Percentiles rank a stretch among this genome's conserved stretches.
Evolutionary conservation across 2,113 vertebrate genomes (phyloP).

Genomic region (Oplegnathus fasciatus): DNA sequence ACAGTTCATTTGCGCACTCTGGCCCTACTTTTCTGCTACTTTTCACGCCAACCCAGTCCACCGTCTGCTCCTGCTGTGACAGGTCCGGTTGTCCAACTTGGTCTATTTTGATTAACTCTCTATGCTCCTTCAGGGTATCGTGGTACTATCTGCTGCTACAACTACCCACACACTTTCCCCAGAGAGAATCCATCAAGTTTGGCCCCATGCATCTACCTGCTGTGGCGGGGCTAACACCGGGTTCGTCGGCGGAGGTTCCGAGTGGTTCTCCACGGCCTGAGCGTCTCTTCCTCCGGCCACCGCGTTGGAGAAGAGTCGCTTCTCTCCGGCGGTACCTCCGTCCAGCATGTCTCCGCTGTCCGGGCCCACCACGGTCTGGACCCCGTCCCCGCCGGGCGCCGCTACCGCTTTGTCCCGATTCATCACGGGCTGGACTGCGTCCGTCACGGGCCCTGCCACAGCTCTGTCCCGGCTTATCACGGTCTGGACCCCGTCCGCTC

Average conservation of each 20-base stretch:
- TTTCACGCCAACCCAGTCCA: neutral
- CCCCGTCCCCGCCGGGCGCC: conserved; percentile 68
- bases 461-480: conserved; percentile 87
- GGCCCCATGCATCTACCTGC: conserved; percentile 64
- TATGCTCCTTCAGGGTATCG: too few species aligned
- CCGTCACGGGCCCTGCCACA: conserved; percentile 62
- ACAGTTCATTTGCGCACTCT: neutral
- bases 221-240: conserved; percentile 67
- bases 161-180: accelerated
- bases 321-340: conserved; percentile 76
- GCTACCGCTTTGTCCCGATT: conserved; percentile 85
- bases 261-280: conserved; percentile 84
- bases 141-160: neutral
- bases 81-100: neutral
- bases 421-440: conserved; percentile 81
- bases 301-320: conserved; percentile 84
- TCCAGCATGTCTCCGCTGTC: conserved; percentile 83
- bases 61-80: neutral
- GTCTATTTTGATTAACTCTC: too few species aligned
- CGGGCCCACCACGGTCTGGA: conserved; percentile 81
- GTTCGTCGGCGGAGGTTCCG: conserved; percentile 83
- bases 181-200: neutral
- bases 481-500: conserved; percentile 74
- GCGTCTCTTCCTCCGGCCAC: conserved; percentile 82
- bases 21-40: neutral